Evolutionary conservation across 2,888 invertebrate species (phyloP).

Genomic region (Yponomeuta malinellus): DNA sequence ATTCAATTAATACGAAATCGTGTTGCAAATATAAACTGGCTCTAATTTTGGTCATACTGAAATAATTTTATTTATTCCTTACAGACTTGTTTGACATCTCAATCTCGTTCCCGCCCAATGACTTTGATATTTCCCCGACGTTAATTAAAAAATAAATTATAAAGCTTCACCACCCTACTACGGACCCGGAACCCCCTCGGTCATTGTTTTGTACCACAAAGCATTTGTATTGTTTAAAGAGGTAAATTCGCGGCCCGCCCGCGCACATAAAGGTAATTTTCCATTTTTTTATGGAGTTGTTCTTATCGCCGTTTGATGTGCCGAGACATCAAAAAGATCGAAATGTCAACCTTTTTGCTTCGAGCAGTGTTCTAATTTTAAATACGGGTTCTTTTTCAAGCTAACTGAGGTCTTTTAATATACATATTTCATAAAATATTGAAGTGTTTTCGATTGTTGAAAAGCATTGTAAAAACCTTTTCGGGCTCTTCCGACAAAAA

Average conservation of each 20-base stretch:
- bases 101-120: slow-evolving; percentile 36
- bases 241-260: slow-evolving; percentile 68
- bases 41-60: background rate
- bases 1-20: too few relatives aligned
- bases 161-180: slow-evolving; percentile 55
- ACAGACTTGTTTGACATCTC: background rate
- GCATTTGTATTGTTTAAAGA: slow-evolving; percentile 60
- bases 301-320: slow-evolving; percentile 60
- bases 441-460: too few relatives aligned
- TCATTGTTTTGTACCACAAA: slow-evolving; percentile 60
- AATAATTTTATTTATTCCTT: background rate
- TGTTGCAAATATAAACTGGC: too few relatives aligned
- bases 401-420: too few relatives aligned
- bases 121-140: slow-evolving; percentile 74
- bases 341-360: slow-evolving; percentile 35
- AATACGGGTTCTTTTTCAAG: background rate
- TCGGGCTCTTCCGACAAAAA: too few relatives aligned
- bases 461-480: too few relatives aligned
- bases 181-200: slow-evolving; percentile 28
- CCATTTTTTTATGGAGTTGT: slow-evolving; percentile 54
- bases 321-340: slow-evolving; percentile 22
- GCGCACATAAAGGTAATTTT: slow-evolving; percentile 43
- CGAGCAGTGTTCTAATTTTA: slow-evolving; percentile 2
- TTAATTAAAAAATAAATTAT: slow-evolving; percentile 77
- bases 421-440: too few relatives aligned